Evolutionary conservation across 2,113 vertebrate species (phyloP).

Genomic region (Colaptes auratus): DNA sequence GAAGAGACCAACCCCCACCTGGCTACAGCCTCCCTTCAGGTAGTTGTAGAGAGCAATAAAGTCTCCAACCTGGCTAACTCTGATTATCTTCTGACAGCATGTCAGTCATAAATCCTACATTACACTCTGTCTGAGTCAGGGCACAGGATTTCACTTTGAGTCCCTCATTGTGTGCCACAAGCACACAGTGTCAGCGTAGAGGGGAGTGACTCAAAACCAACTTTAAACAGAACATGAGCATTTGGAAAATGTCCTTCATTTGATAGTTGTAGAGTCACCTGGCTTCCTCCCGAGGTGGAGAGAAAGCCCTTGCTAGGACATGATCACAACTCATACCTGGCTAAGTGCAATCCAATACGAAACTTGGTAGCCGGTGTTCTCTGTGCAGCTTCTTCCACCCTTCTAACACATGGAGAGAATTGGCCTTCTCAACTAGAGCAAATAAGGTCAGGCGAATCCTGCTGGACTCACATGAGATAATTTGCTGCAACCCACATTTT

Average conservation of each 20-base stretch:
- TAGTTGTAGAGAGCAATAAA: no score
- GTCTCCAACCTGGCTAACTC: no score
- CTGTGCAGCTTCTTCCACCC: neutral
- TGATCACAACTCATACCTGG: neutral
- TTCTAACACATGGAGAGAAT: neutral
- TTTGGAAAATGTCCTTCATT: neutral
- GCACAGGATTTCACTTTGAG: neutral
- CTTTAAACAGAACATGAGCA: neutral
- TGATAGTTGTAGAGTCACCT: neutral
- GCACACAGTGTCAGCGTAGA: neutral
- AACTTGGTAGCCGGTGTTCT: neutral
- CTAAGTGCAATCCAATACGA: neutral
- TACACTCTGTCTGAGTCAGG: neutral
- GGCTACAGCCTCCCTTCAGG: no score
- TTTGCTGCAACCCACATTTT: neutral
- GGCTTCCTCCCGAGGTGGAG: neutral
- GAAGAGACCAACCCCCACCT: no score
- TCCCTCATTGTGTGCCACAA: neutral
- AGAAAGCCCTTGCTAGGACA: neutral
- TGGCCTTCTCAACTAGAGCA: neutral
- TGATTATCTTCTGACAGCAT: neutral
- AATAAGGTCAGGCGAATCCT: neutral
- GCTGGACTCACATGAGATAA: neutral
- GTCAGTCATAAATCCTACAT: slow-evolving; percentile 19
- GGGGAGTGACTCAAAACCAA: neutral